Percentiles rank a stretch among this genome's conserved stretches.
Evolutionary conservation across 2,888 invertebrate species (phyloP).

Genomic region (Ectemnius continuus): DNA sequence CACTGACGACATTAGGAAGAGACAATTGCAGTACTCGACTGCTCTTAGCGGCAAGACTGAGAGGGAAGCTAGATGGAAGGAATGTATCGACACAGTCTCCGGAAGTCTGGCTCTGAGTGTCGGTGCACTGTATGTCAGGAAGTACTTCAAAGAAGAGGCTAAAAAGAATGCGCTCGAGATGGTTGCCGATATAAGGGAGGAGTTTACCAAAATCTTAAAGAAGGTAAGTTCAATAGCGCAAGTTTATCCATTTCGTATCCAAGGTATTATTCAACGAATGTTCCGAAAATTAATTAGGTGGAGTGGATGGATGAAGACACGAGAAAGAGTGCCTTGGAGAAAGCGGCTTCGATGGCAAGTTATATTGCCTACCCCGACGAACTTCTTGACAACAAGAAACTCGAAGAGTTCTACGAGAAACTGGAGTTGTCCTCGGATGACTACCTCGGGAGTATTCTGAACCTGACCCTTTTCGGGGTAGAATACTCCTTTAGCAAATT

Average conservation of each 20-base stretch:
- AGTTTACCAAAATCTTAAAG: conserved; percentile 89
- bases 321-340: conserved; percentile 86
- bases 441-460: conserved; percentile 79
- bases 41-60: conserved; percentile 91
- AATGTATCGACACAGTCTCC: conserved; percentile 90
- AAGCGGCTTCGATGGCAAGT: conserved; percentile 89
- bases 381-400: conserved; percentile 88
- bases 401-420: conserved; percentile 87
- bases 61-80: conserved; percentile 93
- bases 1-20: conserved; percentile 86
- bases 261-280: neutral
- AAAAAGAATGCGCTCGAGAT: conserved; percentile 91
- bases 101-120: conserved; percentile 87
- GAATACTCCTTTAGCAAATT: conserved; percentile 79
- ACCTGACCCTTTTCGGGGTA: conserved; percentile 79
- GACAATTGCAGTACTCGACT: conserved; percentile 90
- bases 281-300: conserved; percentile 73
- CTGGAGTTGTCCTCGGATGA: conserved; percentile 76
- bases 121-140: conserved; percentile 91
- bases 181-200: conserved; percentile 90
- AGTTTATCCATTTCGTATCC: neutral
- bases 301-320: conserved; percentile 97
- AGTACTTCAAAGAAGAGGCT: conserved; percentile 91
- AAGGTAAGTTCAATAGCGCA: conserved; percentile 74
- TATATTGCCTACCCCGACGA: conserved; percentile 97